Evolutionary conservation across 2,113 vertebrate genomes (phyloP).

Genomic region (Sclerurus mexicanus): DNA sequence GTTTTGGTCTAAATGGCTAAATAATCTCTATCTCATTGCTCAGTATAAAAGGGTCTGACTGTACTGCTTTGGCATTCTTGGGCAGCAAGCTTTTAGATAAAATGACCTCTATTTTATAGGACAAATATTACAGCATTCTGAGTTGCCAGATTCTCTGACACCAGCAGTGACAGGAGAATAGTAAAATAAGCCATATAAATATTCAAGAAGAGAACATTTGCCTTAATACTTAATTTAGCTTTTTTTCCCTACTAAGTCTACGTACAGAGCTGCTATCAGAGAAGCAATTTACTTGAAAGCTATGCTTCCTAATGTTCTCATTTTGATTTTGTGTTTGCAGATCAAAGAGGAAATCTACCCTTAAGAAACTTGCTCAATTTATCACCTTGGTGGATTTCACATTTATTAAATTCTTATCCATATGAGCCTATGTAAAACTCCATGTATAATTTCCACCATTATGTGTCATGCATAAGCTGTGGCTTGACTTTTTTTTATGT

Average conservation of each 20-base stretch:
- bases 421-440: slow-evolving; percentile 54
- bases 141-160: neutral
- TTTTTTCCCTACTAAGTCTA: slow-evolving; percentile 40
- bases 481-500: neutral
- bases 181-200: slow-evolving; percentile 50
- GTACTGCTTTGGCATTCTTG: neutral
- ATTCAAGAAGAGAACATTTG: slow-evolving; percentile 47
- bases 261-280: slow-evolving; percentile 43
- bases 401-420: slow-evolving; percentile 73
- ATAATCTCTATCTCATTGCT: neutral
- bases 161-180: neutral
- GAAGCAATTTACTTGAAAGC: slow-evolving; percentile 70
- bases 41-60: neutral
- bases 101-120: slow-evolving; percentile 36
- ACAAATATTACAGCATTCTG: slow-evolving; percentile 11
- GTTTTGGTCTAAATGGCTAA: neutral
- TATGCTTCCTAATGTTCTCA: slow-evolving; percentile 58
- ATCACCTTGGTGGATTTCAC: slow-evolving; percentile 62
- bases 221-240: slow-evolving; percentile 49
- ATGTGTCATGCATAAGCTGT: slow-evolving; percentile 10
- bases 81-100: neutral
- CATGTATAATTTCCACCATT: slow-evolving; percentile 59
- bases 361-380: slow-evolving; percentile 51
- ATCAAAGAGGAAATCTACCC: slow-evolving; percentile 68
- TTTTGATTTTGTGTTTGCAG: slow-evolving; percentile 72